Conservation (phyloP, 2,797 vertebrate species). For the Tadarida brasiliensis region DNA sequence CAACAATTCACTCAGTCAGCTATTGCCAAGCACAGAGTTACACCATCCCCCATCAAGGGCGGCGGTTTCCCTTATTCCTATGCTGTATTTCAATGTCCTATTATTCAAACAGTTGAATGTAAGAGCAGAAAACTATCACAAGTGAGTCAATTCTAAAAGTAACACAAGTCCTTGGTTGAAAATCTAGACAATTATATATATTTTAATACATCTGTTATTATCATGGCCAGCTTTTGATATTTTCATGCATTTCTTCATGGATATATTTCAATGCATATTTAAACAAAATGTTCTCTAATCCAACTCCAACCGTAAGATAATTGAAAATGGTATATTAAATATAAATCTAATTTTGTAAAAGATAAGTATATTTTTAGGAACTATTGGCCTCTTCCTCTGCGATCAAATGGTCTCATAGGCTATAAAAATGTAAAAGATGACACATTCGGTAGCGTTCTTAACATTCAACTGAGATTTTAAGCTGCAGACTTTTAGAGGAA, state of each 20-base stretch:
- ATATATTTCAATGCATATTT: slow-evolving; percentile 27
- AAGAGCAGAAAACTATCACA: background rate
- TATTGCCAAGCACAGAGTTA: background rate
- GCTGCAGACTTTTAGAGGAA: background rate
- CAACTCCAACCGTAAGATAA: background rate
- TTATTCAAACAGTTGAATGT: background rate
- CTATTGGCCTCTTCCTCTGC: background rate
- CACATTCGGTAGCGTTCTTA: background rate
- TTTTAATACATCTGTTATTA: background rate
- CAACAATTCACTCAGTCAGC: background rate
- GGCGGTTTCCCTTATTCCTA: background rate
- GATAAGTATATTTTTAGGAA: background rate
- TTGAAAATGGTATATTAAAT: background rate
- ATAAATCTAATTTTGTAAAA: background rate
- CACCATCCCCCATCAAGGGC: background rate
- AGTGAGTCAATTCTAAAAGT: background rate
- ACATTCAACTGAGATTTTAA: background rate
- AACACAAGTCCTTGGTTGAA: background rate
- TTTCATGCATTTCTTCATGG: background rate
- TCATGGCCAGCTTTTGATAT: background rate
- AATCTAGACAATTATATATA: background rate
- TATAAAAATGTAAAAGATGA: background rate
- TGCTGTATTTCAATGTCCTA: background rate
- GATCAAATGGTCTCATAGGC: background rate
- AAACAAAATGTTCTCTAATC: background rate